A percentile compares a stretch with the other conserved stretches of the same genome.
phyloP scores from a whole-genome alignment of 2,888 invertebrate genomes.

The Stomorhina lunata region DNA sequence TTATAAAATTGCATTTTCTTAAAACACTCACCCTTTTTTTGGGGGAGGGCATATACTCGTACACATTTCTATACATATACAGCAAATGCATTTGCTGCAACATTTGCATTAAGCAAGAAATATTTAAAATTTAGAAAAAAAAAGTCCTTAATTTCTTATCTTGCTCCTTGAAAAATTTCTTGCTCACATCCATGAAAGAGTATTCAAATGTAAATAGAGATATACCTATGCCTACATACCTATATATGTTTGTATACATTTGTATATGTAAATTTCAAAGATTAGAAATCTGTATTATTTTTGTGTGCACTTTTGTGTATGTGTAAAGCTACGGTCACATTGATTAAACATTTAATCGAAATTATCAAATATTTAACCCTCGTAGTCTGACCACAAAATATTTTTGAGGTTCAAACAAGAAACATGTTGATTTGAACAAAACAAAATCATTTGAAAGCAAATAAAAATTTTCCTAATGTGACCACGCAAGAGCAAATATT shows the following conservation, averaged over 20 bases:
- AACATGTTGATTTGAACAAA: no score
- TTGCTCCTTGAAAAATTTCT: constrained; percentile 13
- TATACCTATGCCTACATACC: not conserved
- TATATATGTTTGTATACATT: not conserved
- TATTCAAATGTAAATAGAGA: not conserved
- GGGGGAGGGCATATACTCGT: not conserved
- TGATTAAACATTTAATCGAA: no score
- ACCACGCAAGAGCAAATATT: no score
- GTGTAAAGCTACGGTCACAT: no score
- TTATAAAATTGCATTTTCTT: constrained; percentile 55
- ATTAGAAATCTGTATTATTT: not conserved
- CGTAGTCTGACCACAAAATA: no score
- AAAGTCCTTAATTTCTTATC: constrained; percentile 17
- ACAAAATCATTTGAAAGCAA: no score
- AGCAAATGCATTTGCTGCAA: not conserved
- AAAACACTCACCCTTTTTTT: constrained; percentile 26
- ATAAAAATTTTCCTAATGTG: no score
- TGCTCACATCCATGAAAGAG: not conserved
- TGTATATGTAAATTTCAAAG: not conserved
- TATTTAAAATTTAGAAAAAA: not conserved
- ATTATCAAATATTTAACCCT: no score
- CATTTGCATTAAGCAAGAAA: not conserved
- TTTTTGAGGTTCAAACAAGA: no score
- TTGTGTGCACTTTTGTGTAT: not conserved
- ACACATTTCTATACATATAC: not conserved